These are phyloP conservation scores for Sorex maritimensis DNA, from an alignment of 2,797 vertebrate species.

Conservation along the genomic window DNA sequence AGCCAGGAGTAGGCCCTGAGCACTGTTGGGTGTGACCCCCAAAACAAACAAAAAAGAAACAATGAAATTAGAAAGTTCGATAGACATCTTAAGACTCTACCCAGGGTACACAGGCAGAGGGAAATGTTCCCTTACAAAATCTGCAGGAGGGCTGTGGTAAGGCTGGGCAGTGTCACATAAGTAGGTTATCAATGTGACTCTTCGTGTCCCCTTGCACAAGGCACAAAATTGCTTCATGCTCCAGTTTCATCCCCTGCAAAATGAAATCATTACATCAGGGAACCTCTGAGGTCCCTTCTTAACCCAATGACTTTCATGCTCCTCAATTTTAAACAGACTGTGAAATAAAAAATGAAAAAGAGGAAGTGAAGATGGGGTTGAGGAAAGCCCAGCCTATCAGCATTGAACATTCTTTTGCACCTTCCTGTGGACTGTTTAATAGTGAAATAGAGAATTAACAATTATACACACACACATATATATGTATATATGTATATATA, in stretches of 20 bases:
- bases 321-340: neutral
- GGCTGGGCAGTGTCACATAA: neutral
- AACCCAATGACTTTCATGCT: neutral
- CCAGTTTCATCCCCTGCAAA: conserved; percentile 32
- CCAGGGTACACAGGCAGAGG: neutral
- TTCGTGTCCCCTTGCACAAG: neutral
- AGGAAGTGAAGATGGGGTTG: conserved; percentile 46
- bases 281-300: neutral
- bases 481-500: no score
- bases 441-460: conserved; percentile 34
- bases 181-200: neutral
- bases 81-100: neutral
- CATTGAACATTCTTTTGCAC: conserved; percentile 17
- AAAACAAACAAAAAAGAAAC: neutral
- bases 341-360: conserved; percentile 61
- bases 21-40: no score
- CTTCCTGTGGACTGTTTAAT: conserved; percentile 12
- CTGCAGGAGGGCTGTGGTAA: neutral
- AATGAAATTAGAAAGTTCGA: neutral
- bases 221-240: neutral
- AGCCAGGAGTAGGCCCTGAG: no score
- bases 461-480: neutral
- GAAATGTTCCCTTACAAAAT: neutral
- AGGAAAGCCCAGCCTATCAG: neutral
- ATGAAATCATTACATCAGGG: neutral